Percentiles rank a stretch among this genome's conserved stretches.
phyloP scores from a whole-genome alignment of 1,140 invertebrate genomes.

The Sesamia nonagrioides region DNA sequence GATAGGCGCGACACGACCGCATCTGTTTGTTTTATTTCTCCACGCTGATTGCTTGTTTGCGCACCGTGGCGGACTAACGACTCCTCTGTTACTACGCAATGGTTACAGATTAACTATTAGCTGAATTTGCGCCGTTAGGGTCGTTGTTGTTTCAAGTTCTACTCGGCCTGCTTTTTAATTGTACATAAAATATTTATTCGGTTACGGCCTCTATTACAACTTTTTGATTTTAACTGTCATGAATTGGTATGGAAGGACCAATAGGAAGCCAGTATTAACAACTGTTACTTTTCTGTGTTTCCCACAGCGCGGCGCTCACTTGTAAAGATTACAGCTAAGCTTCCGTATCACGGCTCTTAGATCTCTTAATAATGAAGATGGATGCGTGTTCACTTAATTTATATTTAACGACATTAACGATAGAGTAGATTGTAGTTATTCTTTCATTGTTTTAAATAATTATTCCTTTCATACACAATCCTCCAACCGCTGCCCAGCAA shows the following conservation, averaged over 20 bases:
- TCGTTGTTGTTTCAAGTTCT: slow-evolving; percentile 3
- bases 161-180: background rate
- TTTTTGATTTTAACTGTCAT: slow-evolving; percentile 6
- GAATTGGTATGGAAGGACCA: background rate
- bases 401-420: slow-evolving; percentile 24
- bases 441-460: background rate
- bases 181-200: slow-evolving; percentile 9
- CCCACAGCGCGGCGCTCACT: background rate
- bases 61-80: slow-evolving; percentile 38
- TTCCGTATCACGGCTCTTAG: slow-evolving; percentile 15
- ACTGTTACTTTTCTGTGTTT: background rate
- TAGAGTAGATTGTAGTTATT: background rate
- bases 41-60: slow-evolving; percentile 47
- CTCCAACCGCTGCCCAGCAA: too few species aligned
- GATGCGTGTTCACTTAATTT: slow-evolving; percentile 39
- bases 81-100: slow-evolving; percentile 42
- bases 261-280: background rate
- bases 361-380: slow-evolving; percentile 40
- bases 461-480: background rate
- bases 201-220: background rate
- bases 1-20: slow-evolving; percentile 47
- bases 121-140: slow-evolving; percentile 6
- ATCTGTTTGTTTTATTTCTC: slow-evolving; percentile 50
- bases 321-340: slow-evolving; percentile 16
- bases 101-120: slow-evolving; percentile 41